Evolutionary conservation across 2,113 vertebrate genomes (phyloP), one percentile per base, ranked within the genome.

Genomic region (Zosterops hypoxanthus): DNA sequence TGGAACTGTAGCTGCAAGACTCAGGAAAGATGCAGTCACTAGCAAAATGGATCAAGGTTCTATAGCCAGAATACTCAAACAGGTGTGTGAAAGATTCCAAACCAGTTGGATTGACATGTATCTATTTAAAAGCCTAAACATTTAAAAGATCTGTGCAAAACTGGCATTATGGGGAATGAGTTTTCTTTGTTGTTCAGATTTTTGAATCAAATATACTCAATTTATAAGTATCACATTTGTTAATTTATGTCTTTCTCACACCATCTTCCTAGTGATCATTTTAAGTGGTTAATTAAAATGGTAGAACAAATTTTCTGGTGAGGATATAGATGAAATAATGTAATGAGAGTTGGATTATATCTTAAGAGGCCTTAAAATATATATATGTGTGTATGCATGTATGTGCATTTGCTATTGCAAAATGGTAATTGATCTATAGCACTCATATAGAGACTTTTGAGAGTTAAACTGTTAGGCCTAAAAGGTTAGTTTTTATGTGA

Each of bases 21-120:
- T 99, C 1, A 98, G 99, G 88, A 99, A 99, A 96, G 99, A 99
- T 63, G 99, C 99, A 5, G 99, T 99, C 86, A 99, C 99, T 94
- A 99, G 99, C 98, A 99, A 98, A 97, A 99, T 99, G 99, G 99
- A 99, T 97, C 99, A 99, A 97, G 98, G 98, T 56, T 99, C 99
- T 88, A 99, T 99, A 90, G 98, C 99, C 96, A 98, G 99, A 72
- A 99, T 99, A 52, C 98, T 99, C 63, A 98, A 98, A 96, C 97
- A 99, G 99, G 99, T 99, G 96, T 75, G 94, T 92, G 81, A 79
- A 75, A 85, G 70, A 42, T 75, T 29, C 39, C 6, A 8, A 57
- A 57, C 21, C 34, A 59, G 33, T 26, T 90, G 23, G 21, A 59
- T 34, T 87, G 57, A 70, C 44, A 68, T 56, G 20, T 44, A 33